Percentiles rank a stretch among this genome's conserved stretches.
Evolutionary conservation across 2,797 vertebrate genomes (phyloP).

Genomic region (Sarcophilus harrisii): DNA sequence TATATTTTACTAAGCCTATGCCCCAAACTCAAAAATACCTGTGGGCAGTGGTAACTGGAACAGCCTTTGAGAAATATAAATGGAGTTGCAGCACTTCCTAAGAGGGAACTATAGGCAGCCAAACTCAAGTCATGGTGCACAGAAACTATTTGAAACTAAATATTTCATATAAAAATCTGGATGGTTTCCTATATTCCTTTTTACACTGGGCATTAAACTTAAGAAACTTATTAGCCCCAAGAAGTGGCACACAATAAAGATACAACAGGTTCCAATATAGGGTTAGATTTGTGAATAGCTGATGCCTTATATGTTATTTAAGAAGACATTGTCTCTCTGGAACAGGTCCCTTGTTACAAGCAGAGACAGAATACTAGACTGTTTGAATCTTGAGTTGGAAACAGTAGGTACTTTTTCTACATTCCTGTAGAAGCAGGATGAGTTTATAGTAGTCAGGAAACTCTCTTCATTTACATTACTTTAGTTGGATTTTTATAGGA

Average conservation of each 20-base stretch:
- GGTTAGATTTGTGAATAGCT: neutral
- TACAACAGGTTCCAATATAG: neutral
- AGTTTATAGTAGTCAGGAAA: slow-evolving; percentile 22
- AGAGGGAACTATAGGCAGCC: neutral
- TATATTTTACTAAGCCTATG: neutral
- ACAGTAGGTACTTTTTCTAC: neutral
- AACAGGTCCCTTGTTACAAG: neutral
- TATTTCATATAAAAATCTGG: neutral
- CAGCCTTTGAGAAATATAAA: neutral
- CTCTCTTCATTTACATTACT: neutral
- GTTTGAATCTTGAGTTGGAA: neutral
- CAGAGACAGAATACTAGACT: slow-evolving; percentile 1
- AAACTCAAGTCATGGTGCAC: neutral
- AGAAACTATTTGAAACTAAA: neutral
- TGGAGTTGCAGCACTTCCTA: neutral
- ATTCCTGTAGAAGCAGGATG: neutral
- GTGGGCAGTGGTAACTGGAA: neutral
- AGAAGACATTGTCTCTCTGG: neutral
- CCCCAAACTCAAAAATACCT: neutral
- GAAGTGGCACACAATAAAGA: neutral
- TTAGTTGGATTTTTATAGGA: neutral
- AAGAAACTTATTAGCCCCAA: neutral
- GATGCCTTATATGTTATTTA: neutral
- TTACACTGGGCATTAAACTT: neutral
- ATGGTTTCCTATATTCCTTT: neutral